Evolutionary conservation across 2,888 invertebrate genomes (phyloP).

Genomic region (Rambutsinella grinnellia): DNA sequence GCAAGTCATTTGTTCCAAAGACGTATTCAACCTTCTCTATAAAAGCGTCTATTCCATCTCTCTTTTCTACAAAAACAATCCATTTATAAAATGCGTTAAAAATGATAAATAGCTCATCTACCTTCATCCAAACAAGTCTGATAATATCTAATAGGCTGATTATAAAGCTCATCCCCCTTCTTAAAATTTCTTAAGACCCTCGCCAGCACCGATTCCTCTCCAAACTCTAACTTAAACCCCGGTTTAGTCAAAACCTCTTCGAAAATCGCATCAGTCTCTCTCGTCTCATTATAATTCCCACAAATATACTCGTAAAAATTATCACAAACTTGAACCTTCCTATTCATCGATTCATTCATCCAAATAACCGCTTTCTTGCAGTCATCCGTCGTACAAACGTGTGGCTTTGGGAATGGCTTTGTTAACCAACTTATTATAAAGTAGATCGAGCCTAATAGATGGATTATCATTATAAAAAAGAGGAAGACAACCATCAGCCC

Average conservation of each 20-base stretch:
- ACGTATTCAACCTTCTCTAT: no score
- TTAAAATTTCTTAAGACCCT: constrained; percentile 9
- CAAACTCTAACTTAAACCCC: constrained; percentile 8
- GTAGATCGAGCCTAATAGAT: background rate
- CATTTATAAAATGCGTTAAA: no score
- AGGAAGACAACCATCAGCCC: background rate
- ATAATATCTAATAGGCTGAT: constrained; percentile 24
- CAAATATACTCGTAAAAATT: constrained; percentile 57
- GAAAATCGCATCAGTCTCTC: background rate
- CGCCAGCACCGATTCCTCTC: constrained; percentile 10
- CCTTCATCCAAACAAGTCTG: constrained; percentile 21
- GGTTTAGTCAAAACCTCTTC: background rate
- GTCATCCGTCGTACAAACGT: constrained; percentile 13
- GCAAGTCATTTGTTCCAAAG: no score
- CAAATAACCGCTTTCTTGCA: constrained; percentile 22
- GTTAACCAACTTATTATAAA: background rate
- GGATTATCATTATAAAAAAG: no score
- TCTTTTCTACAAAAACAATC: no score
- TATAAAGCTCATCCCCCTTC: background rate
- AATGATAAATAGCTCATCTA: no score
- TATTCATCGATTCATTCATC: constrained; percentile 33
- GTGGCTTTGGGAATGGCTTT: no score
- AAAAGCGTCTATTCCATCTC: no score
- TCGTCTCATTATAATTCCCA: constrained; percentile 19
- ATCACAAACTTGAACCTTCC: constrained; percentile 41